Base-by-base conservation (phyloP, 1,140 invertebrate genomes). In the Gryllus bimaculatus region DNA sequence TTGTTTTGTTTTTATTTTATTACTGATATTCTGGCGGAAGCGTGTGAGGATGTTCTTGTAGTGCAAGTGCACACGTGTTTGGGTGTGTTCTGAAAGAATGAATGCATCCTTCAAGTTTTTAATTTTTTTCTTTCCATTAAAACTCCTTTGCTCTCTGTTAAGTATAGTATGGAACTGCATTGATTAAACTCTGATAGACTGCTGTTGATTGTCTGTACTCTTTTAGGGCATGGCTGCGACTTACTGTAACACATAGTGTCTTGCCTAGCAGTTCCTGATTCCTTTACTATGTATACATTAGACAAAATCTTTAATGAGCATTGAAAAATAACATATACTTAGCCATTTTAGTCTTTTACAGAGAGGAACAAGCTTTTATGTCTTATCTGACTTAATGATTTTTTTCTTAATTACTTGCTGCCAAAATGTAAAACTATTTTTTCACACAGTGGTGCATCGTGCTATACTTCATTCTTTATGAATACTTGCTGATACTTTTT, bases 41-140 rank as follows among this genome's bases (percentile, higher is more conserved):
- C 0, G 54, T 18, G 54, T 13, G 54, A 66, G 54, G 54, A 13
- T 66, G 54, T 66, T 66, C 18, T 66, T 66, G 54, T 13, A 66
- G 54, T 13, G 54, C 54, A 18, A 66, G 54, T 66, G 54, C 54
- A 66, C 54, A 13, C 54, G 18, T 39, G 26, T 13, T 66, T 66
- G 54, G 54, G 54, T 66, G 54, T 66, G 54, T 66, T 66, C 54
- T 18, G 54, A 66, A 10, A 66, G 54, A 66, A 66, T 66, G 54
- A 66, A 66, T 66, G 54, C 54, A 18, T 66, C 54, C 54, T 66
- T 66, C 54, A 66, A 66, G 54, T 66, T 66, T 66, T 66, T 66
- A 66, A 13, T 66, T 66, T 66, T 66, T 66, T 66, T 66, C 54
- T 66, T 66, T 66, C 54, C 54, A 66, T 18, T 66, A 18, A 66